phyloP scores from a whole-genome alignment of 1,140 invertebrate species.

The Paramacrobiotus metropolitanus region DNA sequence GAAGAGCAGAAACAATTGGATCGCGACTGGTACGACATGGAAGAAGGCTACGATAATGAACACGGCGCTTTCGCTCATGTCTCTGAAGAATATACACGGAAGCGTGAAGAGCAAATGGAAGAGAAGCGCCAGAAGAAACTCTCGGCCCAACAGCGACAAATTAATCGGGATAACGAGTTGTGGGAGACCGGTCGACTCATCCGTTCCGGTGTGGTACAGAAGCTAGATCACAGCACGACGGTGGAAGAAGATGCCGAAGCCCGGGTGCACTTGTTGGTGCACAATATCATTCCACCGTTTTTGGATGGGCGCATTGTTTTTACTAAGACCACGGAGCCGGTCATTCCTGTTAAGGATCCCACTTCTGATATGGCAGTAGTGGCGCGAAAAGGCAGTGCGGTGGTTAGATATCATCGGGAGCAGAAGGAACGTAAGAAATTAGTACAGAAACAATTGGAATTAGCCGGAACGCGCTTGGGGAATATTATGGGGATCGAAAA shows the following conservation, averaged over 20 bases:
- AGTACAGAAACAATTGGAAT: conserved; percentile 95
- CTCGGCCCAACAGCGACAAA: conserved; percentile 17
- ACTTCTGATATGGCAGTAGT: conserved; percentile 93
- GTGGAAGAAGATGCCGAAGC: conserved; percentile 71
- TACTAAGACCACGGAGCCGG: conserved; percentile 92
- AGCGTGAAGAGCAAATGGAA: conserved; percentile 39
- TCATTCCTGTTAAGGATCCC: conserved; percentile 70
- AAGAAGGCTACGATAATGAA: conserved; percentile 76
- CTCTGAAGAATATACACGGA: conserved; percentile 64
- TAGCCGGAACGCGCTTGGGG: conserved; percentile 84
- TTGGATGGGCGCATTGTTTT: conserved; percentile 94
- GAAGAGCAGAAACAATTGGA: conserved; percentile 77
- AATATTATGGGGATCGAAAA: conserved; percentile 87
- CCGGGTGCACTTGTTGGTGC: conserved; percentile 79
- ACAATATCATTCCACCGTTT: conserved; percentile 96
- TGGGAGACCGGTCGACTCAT: conserved; percentile 98
- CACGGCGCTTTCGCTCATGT: conserved; percentile 72
- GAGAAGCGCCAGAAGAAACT: conserved; percentile 17
- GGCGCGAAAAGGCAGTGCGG: conserved; percentile 72
- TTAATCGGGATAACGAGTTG: conserved; percentile 60
- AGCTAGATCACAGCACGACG: conserved; percentile 68
- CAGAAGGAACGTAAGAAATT: conserved; percentile 85
- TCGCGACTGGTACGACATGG: conserved; percentile 85
- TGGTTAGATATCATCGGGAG: conserved; percentile 71
- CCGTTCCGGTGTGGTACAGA: conserved; percentile 76